Percentiles rank a stretch among this genome's conserved stretches.
Conservation (phyloP, 2,113 vertebrate genomes). For the Salminus brasiliensis region DNA sequence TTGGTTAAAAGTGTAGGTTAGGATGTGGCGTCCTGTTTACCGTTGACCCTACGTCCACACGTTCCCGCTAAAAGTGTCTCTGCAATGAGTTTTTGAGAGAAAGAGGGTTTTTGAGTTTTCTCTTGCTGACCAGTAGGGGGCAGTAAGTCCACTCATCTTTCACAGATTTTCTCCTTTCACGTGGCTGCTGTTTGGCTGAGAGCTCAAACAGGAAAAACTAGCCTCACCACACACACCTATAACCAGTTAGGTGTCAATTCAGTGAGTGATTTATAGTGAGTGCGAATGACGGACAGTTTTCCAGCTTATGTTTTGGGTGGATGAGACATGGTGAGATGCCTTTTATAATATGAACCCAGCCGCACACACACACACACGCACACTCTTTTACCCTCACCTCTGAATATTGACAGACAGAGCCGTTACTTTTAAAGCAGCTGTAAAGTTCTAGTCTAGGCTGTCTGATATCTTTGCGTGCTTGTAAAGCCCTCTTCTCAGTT, state of each 20-base stretch:
- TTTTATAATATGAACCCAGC: not conserved
- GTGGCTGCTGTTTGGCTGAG: not conserved
- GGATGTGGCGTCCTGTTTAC: no score
- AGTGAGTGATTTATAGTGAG: not conserved
- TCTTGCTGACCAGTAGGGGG: conserved; percentile 45
- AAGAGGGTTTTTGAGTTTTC: not conserved
- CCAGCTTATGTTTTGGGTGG: not conserved
- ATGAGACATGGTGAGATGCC: not conserved
- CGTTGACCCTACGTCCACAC: no score
- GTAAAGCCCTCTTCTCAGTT: not conserved
- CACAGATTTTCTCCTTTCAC: not conserved
- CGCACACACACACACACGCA: conserved; percentile 4
- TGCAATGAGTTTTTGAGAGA: no score
- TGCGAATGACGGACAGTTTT: not conserved
- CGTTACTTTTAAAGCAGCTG: not conserved
- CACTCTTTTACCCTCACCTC: not conserved
- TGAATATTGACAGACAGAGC: not conserved
- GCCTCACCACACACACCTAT: not conserved
- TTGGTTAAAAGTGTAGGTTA: no score
- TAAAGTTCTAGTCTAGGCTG: not conserved
- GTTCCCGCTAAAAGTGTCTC: no score
- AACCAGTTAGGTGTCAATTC: not conserved
- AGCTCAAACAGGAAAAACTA: not conserved
- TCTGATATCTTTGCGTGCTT: not conserved
- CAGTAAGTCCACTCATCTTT: conserved; percentile 25